A percentile compares a stretch with the other conserved stretches of the same genome.
Conservation (phyloP, 2,113 vertebrate species). For the Lampris incognitus region DNA sequence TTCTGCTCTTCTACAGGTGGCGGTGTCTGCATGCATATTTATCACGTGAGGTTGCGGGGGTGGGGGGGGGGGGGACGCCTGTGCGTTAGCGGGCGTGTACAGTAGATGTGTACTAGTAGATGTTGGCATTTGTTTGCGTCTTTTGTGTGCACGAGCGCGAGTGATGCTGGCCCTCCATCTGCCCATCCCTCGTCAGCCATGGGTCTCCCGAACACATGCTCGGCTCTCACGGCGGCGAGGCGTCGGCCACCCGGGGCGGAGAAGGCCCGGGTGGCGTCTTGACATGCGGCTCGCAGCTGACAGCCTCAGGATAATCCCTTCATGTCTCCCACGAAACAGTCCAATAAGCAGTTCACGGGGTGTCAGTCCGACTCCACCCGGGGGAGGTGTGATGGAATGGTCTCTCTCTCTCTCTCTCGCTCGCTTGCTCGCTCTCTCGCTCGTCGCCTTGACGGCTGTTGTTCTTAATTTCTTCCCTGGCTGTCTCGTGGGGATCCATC, state of each 20-base stretch:
- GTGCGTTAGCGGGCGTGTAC: not conserved
- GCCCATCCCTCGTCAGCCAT: constrained; percentile 33
- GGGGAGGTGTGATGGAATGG: constrained; percentile 11
- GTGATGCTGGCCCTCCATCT: constrained; percentile 35
- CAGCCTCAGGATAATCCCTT: constrained; percentile 71
- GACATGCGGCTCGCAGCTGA: constrained; percentile 68
- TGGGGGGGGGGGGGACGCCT: no score
- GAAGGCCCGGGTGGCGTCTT: constrained; percentile 48
- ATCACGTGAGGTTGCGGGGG: no score
- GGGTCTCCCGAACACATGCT: constrained; percentile 58
- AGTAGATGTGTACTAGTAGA: not conserved
- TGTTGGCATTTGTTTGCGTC: not conserved
- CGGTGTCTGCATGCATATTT: not conserved
- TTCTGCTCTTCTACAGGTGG: no score
- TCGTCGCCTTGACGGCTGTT: constrained; percentile 64
- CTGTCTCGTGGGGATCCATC: constrained; percentile 65
- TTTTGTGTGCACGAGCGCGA: not conserved
- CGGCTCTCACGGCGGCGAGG: constrained; percentile 29
- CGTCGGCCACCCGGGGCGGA: constrained; percentile 55
- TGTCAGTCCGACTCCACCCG: constrained; percentile 63
- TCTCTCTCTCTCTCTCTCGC: not conserved
- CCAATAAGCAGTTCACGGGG: constrained; percentile 63
- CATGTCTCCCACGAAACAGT: constrained; percentile 56
- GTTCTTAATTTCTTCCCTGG: constrained; percentile 65
- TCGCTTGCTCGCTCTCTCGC: constrained; percentile 13